Evolutionary conservation across 2,797 vertebrate species (phyloP).

Genomic region (Rhynchotus rufescens): DNA sequence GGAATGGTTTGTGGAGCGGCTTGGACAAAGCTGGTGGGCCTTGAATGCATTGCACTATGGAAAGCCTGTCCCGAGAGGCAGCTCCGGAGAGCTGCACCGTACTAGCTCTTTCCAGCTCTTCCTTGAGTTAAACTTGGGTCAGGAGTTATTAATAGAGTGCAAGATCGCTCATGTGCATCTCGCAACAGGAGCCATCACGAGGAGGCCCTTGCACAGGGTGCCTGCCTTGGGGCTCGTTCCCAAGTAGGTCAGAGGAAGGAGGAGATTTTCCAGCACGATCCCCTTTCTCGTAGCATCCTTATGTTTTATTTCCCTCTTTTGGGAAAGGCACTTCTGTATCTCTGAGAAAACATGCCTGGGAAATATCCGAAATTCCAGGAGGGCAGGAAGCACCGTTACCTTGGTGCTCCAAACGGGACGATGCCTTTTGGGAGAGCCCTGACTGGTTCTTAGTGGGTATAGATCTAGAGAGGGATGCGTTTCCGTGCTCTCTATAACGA

Average conservation of each 20-base stretch:
- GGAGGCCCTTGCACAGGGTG: not conserved
- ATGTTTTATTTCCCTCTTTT: not conserved
- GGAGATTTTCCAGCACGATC: not conserved
- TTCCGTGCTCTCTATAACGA: not conserved
- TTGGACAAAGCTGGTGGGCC: not conserved
- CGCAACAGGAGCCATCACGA: not conserved
- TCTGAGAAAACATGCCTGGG: not conserved
- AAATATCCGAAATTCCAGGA: not conserved
- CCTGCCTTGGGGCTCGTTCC: not conserved
- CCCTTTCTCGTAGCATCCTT: not conserved
- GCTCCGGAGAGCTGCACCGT: not conserved
- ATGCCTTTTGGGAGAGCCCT: rapidly evolving
- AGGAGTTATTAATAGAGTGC: conserved; percentile 32
- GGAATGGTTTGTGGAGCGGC: not conserved
- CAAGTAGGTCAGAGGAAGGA: not conserved
- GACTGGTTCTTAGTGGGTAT: not conserved
- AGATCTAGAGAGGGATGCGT: not conserved
- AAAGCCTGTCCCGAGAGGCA: not conserved
- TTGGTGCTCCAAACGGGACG: rapidly evolving
- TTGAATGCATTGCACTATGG: not conserved
- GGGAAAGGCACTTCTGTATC: not conserved
- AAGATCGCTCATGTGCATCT: not conserved
- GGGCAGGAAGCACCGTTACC: not conserved
- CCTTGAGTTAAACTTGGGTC: conserved; percentile 13
- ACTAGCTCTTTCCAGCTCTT: not conserved